phyloP scores from a whole-genome alignment of 2,797 vertebrate genomes.

The Urophycis tenuis region DNA sequence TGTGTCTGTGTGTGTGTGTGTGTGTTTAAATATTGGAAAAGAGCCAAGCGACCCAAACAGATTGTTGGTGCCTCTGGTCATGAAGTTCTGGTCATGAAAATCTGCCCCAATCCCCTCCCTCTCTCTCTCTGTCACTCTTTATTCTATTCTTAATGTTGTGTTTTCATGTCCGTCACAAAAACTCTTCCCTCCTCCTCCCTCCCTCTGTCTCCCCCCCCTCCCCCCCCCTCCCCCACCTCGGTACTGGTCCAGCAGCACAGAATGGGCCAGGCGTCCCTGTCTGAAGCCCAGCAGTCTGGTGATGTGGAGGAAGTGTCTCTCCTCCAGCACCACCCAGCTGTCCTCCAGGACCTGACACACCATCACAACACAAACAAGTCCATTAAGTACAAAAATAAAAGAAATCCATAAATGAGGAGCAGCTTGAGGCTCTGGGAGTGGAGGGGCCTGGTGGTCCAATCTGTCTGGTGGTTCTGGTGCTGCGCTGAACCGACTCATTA shows the following conservation, averaged over 20 bases:
- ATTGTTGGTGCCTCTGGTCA: slow-evolving; percentile 2
- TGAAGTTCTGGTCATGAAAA: slow-evolving; percentile 28
- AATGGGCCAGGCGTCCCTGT: slow-evolving; percentile 46
- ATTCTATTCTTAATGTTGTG: too few relatives aligned
- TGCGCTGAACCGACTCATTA: too few relatives aligned
- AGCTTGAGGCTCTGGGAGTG: too few relatives aligned
- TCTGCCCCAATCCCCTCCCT: slow-evolving; percentile 12
- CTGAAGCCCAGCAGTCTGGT: slow-evolving; percentile 43
- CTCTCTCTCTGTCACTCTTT: background rate
- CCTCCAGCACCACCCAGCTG: slow-evolving; percentile 50
- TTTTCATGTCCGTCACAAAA: too few relatives aligned
- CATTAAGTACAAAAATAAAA: too few relatives aligned
- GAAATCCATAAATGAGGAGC: background rate
- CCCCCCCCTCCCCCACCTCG: slow-evolving; percentile 53
- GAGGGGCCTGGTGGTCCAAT: too few relatives aligned
- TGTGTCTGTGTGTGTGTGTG: too few relatives aligned
- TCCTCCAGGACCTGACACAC: slow-evolving; percentile 52
- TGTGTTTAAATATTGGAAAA: slow-evolving; percentile 22
- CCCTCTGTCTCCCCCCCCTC: too few relatives aligned
- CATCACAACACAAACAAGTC: background rate
- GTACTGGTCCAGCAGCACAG: slow-evolving; percentile 49
- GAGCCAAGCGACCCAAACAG: slow-evolving; percentile 37
- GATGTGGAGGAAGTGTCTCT: slow-evolving; percentile 48
- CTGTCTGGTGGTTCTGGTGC: too few relatives aligned
- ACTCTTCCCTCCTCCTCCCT: too few relatives aligned